These are phyloP conservation scores for Didymodactylos carnosus DNA, from an alignment of 2,888 invertebrate genomes.

Conservation along the genomic window DNA sequence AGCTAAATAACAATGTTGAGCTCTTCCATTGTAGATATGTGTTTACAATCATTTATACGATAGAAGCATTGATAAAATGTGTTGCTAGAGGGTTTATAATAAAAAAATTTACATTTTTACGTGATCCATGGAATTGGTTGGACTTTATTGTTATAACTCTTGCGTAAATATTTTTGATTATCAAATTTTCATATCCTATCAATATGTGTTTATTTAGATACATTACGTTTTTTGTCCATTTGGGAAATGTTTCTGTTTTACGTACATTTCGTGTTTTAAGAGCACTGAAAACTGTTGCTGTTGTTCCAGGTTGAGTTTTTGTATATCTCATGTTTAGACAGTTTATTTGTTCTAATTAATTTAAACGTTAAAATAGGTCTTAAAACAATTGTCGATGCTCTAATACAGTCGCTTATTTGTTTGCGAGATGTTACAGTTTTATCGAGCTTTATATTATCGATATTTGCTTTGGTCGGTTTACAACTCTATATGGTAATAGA, in stretches of 20 bases:
- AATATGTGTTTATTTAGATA: constrained; percentile 48
- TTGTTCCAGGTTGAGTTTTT: constrained; percentile 93
- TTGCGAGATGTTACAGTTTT: constrained; percentile 96
- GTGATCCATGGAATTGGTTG: constrained; percentile 99
- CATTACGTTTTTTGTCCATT: constrained; percentile 92
- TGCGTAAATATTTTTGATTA: constrained; percentile 48
- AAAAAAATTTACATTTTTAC: constrained; percentile 97
- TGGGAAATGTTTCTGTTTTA: constrained; percentile 95
- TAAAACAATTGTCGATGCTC: constrained; percentile 97
- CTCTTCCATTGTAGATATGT: constrained; percentile 62
- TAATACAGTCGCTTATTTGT: constrained; percentile 96
- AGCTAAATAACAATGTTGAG: no score
- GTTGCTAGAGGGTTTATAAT: constrained; percentile 97
- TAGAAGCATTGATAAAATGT: constrained; percentile 96
- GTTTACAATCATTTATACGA: constrained; percentile 99
- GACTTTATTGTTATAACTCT: constrained; percentile 99
- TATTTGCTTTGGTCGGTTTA: constrained; percentile 67
- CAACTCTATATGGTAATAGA: no score
- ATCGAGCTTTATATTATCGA: constrained; percentile 92
- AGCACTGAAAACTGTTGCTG: constrained; percentile 98
- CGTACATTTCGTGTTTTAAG: constrained; percentile 96
- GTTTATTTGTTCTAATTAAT: not conserved
- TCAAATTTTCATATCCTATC: no score
- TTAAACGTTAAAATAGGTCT: constrained; percentile 47
- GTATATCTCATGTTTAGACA: no score